phyloP scores from a whole-genome alignment of 2,888 invertebrate genomes.

The Lepas anatifera region DNA sequence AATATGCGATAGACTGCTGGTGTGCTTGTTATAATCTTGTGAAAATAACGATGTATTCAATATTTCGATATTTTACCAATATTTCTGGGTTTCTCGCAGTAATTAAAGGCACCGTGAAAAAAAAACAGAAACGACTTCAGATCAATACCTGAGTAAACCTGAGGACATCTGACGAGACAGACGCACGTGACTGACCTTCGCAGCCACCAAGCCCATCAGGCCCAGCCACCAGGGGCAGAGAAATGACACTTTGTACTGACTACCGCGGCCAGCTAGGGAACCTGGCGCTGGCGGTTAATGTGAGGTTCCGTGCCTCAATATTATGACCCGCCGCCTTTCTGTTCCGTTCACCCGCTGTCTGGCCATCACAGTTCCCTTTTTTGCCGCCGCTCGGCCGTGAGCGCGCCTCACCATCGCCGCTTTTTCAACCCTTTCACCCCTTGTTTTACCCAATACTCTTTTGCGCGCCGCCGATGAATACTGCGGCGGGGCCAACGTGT shows the following conservation, averaged over 20 bases:
- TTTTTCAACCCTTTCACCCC: not conserved
- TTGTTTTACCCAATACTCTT: not conserved
- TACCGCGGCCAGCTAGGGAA: not conserved
- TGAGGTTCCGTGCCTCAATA: not conserved
- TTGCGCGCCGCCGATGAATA: not conserved
- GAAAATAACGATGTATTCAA: too few relatives aligned
- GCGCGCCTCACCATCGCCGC: not conserved
- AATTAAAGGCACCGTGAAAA: too few relatives aligned
- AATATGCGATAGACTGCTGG: too few relatives aligned
- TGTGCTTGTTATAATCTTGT: too few relatives aligned
- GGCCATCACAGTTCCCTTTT: not conserved
- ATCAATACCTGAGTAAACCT: too few relatives aligned
- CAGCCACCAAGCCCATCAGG: too few relatives aligned
- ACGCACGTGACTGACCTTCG: too few relatives aligned
- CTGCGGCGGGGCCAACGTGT: not conserved
- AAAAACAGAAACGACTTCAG: too few relatives aligned
- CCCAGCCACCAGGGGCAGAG: too few relatives aligned
- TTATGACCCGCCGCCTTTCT: not conserved
- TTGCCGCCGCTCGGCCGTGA: not conserved
- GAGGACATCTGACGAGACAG: too few relatives aligned
- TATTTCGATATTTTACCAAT: too few relatives aligned
- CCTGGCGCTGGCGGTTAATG: not conserved
- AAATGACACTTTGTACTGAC: not conserved
- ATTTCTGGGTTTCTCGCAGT: too few relatives aligned
- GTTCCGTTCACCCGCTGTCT: not conserved